These are phyloP conservation scores for Solenopsis fugax DNA, from an alignment of 1,140 invertebrate species.

Conservation along the genomic window DNA sequence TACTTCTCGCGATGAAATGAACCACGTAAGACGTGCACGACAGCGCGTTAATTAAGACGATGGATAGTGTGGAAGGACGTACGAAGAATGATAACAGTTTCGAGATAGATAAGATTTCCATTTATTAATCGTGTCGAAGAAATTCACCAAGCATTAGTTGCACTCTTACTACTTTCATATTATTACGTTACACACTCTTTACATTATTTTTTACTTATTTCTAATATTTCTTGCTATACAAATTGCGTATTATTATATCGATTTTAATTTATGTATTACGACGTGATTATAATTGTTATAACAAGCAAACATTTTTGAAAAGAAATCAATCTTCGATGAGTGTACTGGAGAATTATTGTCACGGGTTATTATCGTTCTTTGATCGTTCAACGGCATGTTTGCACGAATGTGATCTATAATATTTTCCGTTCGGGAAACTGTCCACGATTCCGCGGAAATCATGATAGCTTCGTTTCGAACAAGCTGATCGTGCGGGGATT, in stretches of 20 bases:
- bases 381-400: background rate
- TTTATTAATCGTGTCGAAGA: slow-evolving; percentile 66
- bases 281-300: background rate
- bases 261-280: background rate
- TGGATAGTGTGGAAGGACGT: slow-evolving; percentile 63
- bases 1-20: slow-evolving; percentile 69
- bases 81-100: slow-evolving; percentile 68
- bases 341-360: background rate
- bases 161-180: background rate
- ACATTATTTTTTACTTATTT: background rate
- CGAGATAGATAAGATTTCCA: slow-evolving; percentile 58
- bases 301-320: background rate
- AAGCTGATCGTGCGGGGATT: slow-evolving; percentile 70
- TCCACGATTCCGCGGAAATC: slow-evolving; percentile 40
- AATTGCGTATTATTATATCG: background rate
- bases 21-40: slow-evolving; percentile 69
- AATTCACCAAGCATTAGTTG: slow-evolving; percentile 39
- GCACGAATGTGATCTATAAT: background rate
- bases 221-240: background rate
- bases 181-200: background rate
- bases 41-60: slow-evolving; percentile 75
- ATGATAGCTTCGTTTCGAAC: slow-evolving; percentile 64
- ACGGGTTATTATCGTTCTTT: slow-evolving; percentile 25
- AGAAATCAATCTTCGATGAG: background rate
- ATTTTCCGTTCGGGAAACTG: slow-evolving; percentile 29